Evolutionary conservation across 2,888 invertebrate genomes (phyloP).

Genomic region (Elysia crispata): DNA sequence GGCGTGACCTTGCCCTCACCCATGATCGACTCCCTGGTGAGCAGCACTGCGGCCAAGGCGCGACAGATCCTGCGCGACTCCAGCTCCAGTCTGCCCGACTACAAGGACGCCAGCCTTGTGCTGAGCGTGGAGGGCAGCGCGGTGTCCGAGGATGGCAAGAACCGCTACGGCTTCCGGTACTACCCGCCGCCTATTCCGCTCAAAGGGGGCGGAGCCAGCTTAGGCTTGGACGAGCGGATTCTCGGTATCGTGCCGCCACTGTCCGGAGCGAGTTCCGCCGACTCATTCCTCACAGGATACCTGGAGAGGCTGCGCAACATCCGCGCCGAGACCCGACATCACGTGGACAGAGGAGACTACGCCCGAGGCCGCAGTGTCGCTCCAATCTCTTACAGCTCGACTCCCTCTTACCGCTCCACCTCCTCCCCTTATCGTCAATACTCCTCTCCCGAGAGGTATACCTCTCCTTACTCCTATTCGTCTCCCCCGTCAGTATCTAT

Average conservation of each 20-base stretch:
- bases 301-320: conserved; percentile 51
- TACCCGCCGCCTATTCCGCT: conserved; percentile 67
- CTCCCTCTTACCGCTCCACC: neutral
- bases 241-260: conserved; percentile 38
- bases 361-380: conserved; percentile 36
- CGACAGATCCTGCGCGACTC: conserved; percentile 59
- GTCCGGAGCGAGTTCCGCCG: conserved; percentile 40
- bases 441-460: neutral
- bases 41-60: conserved; percentile 64
- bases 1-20: conserved; percentile 43
- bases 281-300: conserved; percentile 53
- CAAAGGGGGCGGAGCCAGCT: conserved; percentile 54
- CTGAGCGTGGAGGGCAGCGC: conserved; percentile 69
- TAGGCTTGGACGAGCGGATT: conserved; percentile 49
- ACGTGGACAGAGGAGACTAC: conserved; percentile 47
- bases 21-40: conserved; percentile 63
- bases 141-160: conserved; percentile 57
- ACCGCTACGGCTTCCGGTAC: conserved; percentile 64
- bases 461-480: neutral
- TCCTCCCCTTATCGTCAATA: neutral
- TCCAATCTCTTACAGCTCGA: conserved; percentile 22
- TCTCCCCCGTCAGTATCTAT: neutral
- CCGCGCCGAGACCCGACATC: conserved; percentile 47
- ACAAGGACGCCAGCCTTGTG: conserved; percentile 65
- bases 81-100: conserved; percentile 57